phyloP scores from a whole-genome alignment of 2,113 vertebrate genomes.

The Microtus ochrogaster region DNA sequence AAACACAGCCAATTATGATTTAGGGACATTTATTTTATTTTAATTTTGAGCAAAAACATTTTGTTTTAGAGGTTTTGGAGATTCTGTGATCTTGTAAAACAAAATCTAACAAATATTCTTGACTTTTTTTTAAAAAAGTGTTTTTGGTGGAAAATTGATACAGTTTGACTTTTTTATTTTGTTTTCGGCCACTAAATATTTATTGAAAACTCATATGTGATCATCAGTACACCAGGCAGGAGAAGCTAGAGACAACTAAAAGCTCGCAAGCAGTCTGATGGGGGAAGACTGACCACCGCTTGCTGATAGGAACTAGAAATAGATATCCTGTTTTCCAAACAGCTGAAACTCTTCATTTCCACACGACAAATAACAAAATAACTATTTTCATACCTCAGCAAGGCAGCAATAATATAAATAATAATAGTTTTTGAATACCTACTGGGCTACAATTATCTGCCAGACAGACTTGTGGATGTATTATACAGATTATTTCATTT shows the following conservation, averaged over 20 bases:
- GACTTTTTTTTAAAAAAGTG: background rate
- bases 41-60: constrained; percentile 53
- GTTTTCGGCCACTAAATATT: constrained; percentile 18
- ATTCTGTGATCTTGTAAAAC: constrained; percentile 2
- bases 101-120: constrained; percentile 29
- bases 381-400: constrained; percentile 17
- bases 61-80: background rate
- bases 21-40: constrained; percentile 54
- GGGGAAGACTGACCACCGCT: background rate
- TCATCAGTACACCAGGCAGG: background rate
- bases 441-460: background rate
- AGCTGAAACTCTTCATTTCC: constrained; percentile 27
- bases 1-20: constrained; percentile 57
- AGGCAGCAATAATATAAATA: constrained; percentile 24
- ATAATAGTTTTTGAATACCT: constrained; percentile 33
- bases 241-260: background rate
- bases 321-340: background rate
- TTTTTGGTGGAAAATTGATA: background rate
- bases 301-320: background rate
- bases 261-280: background rate
- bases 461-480: constrained; percentile 34
- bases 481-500: constrained; percentile 47
- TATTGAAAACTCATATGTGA: background rate
- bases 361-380: constrained; percentile 17
- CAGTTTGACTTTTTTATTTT: constrained; percentile 7